These are phyloP conservation scores for Tragelaphus buxtoni DNA, from an alignment of 2,113 vertebrate species.

Conservation along the genomic window DNA sequence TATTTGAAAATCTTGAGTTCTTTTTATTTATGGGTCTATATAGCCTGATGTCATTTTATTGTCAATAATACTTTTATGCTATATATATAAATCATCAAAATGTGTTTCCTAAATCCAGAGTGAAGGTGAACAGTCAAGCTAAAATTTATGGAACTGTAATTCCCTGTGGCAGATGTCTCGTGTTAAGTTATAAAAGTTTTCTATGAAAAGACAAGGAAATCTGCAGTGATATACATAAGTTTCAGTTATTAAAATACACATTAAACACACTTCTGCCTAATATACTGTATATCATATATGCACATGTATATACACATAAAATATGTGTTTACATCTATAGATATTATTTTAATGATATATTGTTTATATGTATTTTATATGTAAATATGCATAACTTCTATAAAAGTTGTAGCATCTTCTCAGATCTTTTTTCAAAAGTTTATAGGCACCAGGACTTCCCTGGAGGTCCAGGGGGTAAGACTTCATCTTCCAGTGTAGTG, in stretches of 20 bases:
- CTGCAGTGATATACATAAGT: not conserved
- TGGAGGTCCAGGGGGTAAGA: not conserved
- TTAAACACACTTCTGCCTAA: not conserved
- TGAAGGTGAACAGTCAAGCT: not conserved
- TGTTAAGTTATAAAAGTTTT: constrained; percentile 22
- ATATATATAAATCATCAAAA: constrained; percentile 51
- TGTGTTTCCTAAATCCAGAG: constrained; percentile 31
- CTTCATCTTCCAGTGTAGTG: rapidly evolving
- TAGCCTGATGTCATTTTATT: not conserved
- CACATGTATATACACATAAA: not conserved
- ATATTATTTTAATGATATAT: not conserved
- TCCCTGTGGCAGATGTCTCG: not conserved
- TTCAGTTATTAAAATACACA: not conserved
- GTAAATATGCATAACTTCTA: not conserved
- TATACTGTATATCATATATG: not conserved
- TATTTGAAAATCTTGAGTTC: constrained; percentile 10
- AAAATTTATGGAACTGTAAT: constrained; percentile 41
- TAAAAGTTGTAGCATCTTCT: not conserved
- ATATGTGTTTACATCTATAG: not conserved
- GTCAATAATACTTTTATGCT: not conserved
- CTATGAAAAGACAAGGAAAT: constrained; percentile 22
- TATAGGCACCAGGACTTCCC: not conserved
- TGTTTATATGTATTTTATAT: not conserved
- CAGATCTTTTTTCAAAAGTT: not conserved
- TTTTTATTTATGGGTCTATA: constrained; percentile 26